phyloP scores from a whole-genome alignment of 2,797 vertebrate species.

The Mus caroli region DNA sequence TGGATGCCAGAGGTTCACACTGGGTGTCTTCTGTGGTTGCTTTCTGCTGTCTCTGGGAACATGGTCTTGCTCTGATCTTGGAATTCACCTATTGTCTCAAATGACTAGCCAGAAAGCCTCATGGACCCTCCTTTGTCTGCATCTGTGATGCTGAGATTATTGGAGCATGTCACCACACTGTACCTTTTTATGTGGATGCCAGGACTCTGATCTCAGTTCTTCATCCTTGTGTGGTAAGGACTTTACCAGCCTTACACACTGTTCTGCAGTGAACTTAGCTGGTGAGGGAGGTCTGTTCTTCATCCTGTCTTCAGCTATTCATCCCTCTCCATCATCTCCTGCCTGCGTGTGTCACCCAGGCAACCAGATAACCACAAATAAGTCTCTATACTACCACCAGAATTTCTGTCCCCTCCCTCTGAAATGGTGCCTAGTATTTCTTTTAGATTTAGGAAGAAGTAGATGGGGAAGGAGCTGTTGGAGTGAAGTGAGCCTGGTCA shows the following conservation, averaged over 20 bases:
- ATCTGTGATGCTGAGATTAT: not conserved
- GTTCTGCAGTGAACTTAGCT: not conserved
- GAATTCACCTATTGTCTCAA: not conserved
- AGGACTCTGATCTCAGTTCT: not conserved
- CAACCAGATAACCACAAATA: not conserved
- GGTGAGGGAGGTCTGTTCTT: not conserved
- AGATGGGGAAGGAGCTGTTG: not conserved
- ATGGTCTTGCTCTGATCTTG: not conserved
- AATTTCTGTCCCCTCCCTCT: not conserved
- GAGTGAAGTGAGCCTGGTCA: not conserved
- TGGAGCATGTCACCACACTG: not conserved
- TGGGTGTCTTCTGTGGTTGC: not conserved
- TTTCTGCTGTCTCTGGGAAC: not conserved
- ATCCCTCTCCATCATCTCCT: not conserved
- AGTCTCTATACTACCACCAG: not conserved
- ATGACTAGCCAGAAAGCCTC: not conserved
- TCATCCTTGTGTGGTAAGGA: not conserved
- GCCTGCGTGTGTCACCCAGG: not conserved
- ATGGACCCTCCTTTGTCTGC: not conserved
- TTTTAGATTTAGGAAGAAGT: not conserved
- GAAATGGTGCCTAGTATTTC: not conserved
- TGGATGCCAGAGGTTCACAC: not conserved
- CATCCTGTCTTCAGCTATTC: not conserved
- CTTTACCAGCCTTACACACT: not conserved
- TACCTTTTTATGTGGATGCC: not conserved